Base-by-base conservation (phyloP, 2,113 vertebrate species). In the Mola mola region DNA sequence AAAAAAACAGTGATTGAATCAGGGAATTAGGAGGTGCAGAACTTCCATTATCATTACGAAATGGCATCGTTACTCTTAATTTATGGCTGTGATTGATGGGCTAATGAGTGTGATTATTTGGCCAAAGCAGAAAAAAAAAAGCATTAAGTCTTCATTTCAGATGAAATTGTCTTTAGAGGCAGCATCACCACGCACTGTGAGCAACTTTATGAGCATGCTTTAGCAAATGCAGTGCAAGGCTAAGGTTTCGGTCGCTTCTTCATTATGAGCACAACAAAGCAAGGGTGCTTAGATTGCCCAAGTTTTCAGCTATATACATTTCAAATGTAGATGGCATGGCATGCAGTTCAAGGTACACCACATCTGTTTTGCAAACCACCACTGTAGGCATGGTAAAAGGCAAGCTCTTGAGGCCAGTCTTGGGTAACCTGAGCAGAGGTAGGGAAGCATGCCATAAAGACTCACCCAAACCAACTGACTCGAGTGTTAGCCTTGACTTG, bases 341-440 rank as follows among this genome's bases (percentile, higher is more conserved):
- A 92, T 92, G 91, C 92, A 91, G 74, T 50, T 72, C 57, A 75
- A 78, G 52, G 63, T 87, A 81, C 93, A 93, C 91, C 92, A 85
- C 90, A 86, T 89, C 78, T 84, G 86, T 85, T 89, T 80, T 76
- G 80, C 91, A 89, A 93, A 79, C 85, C 87, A 78, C 88, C 88
- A 88, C 81, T 87, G 89, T 84, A 91, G 81, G 84, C 82, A 83
- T 91, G 90, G 91, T 91, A 90, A 88, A 92, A 88, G 82, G 83
- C 87, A 79, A 91, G 81, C 80, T 90, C 92, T 83, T 91, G 84
- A 86, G 59, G 86, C 82, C 83, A 84, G 86, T 91, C 90, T 88
- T 90, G 88, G 88, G 83, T 88, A 92, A 93, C 90, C 90, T 93
- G 82, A 89, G 90, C 82, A 90, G 85, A 91, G 79, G 91, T 82